Base-by-base conservation (phyloP, 2,113 vertebrate species). In the Brachyhypopomus gauderio region DNA sequence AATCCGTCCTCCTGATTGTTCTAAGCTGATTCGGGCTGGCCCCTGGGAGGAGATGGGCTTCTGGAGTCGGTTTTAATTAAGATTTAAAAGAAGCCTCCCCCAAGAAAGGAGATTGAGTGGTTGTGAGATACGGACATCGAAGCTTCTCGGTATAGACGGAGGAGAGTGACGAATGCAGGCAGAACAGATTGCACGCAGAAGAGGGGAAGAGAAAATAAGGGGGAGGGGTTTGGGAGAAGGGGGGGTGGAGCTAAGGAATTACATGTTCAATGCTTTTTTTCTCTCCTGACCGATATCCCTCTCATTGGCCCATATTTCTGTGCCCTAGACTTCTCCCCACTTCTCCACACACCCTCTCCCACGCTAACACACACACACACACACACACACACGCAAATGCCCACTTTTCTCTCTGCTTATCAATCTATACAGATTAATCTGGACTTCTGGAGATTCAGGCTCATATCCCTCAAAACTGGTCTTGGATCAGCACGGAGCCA, bases 1-100 rank as follows among this genome's bases (percentile, higher is more conserved):
- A 92, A 92, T 93, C 91, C 84, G 66, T 92, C 86, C 88, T 88
- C 89, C 91, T 94, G 93, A 93, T 93, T 93, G 92, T 93, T 92
- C 92, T 93, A 94, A 93, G 91, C 90, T 92, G 91, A 93, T 93
- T 93, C 89, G 92, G 73, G 87, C 82, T 85, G 82, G 87, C 89
- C 91, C 87, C 75, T 89, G 86, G 90, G 92, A 90, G 77, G 86
- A 86, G 27, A 86, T 72, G 83, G 79, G 79, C 52, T 77, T 72
- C 84, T 75, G 81, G 88, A 92, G 87, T 91, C 91, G 84, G 84
- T 91, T 94, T 93, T 93, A 93, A 93, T 93, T 93, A 93, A 92
- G 90, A 91, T 92, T 93, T 93, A 92, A 92, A 92, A 91, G 88
- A 92, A 78, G 85, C 87, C 86, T 93, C 87, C 85, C 89, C 85